A percentile compares a stretch with the other conserved stretches of the same genome.
Conservation (phyloP, 2,113 vertebrate species). For the Sinocyclocheilus maitianheensis region DNA sequence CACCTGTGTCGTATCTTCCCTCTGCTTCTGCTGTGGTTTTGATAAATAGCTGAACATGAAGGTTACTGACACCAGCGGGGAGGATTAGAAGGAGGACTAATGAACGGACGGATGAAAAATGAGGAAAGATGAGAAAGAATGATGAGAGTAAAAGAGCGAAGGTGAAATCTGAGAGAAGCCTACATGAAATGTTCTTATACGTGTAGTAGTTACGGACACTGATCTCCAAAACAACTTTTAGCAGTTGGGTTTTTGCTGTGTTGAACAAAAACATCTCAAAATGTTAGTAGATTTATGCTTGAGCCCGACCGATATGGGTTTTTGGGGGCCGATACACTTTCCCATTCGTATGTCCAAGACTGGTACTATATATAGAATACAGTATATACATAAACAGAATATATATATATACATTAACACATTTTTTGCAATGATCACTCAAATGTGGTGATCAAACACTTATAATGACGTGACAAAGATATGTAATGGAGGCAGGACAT, state of each 20-base stretch:
- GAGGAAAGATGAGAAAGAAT: constrained; percentile 13
- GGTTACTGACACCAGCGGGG: constrained; percentile 34
- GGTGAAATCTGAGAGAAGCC: constrained; percentile 17
- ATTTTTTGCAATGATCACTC: too few relatives aligned
- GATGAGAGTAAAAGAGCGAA: constrained; percentile 28
- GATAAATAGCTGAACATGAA: constrained; percentile 23
- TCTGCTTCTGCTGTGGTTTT: constrained; percentile 15
- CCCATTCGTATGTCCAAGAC: too few relatives aligned
- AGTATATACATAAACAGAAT: too few relatives aligned
- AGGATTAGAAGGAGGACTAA: constrained; percentile 12
- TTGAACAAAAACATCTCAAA: not conserved
- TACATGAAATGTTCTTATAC: not conserved
- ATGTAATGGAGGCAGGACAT: too few relatives aligned
- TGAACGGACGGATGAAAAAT: constrained; percentile 14
- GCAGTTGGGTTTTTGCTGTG: not conserved
- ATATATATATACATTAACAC: too few relatives aligned
- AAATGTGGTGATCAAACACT: too few relatives aligned
- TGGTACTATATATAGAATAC: too few relatives aligned
- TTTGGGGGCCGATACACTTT: too few relatives aligned
- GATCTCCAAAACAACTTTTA: not conserved
- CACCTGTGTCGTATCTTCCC: not conserved
- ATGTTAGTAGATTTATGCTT: not conserved
- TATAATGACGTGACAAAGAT: too few relatives aligned
- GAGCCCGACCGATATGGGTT: too few relatives aligned
- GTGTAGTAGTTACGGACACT: not conserved